These are phyloP conservation scores for Agrochola litura DNA, from an alignment of 2,888 invertebrate genomes.

Conservation along the genomic window DNA sequence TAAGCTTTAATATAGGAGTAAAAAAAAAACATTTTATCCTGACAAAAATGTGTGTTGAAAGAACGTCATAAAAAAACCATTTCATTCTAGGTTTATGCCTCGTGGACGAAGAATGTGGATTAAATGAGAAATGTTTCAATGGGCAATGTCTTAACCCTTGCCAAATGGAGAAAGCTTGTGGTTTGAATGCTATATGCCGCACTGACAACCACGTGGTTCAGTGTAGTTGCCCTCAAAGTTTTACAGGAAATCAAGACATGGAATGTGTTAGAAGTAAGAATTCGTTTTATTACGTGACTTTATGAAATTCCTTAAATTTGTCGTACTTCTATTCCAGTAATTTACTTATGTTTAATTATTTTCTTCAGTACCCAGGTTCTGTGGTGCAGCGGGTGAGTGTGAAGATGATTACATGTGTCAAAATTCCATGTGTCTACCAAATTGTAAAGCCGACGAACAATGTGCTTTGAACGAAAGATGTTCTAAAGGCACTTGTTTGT, in stretches of 20 bases:
- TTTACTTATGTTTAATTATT: constrained; percentile 30
- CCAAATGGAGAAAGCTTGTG: constrained; percentile 94
- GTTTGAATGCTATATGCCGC: constrained; percentile 95
- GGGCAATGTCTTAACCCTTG: constrained; percentile 96
- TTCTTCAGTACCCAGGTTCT: constrained; percentile 94
- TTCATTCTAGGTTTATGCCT: constrained; percentile 93
- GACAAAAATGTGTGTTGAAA: background rate
- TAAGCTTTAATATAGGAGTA: constrained; percentile 75
- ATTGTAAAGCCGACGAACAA: constrained; percentile 94
- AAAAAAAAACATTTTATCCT: background rate
- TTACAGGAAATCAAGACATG: constrained; percentile 95
- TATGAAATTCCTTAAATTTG: background rate
- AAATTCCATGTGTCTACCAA: constrained; percentile 95
- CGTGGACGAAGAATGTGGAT: constrained; percentile 94
- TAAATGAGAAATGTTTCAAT: constrained; percentile 94
- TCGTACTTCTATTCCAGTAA: background rate
- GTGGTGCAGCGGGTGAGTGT: constrained; percentile 93
- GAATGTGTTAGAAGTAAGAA: constrained; percentile 96
- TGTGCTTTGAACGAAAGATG: constrained; percentile 98
- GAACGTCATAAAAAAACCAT: background rate
- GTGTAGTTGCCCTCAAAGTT: constrained; percentile 96
- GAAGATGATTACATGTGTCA: constrained; percentile 93
- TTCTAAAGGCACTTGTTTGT: constrained; percentile 94
- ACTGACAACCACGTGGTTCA: constrained; percentile 93
- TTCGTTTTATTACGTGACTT: background rate